Percentiles rank a stretch among this genome's conserved stretches.
These are phyloP conservation scores for Lethocerus indicus DNA, from an alignment of 1,140 invertebrate species.

Conservation along the genomic window DNA sequence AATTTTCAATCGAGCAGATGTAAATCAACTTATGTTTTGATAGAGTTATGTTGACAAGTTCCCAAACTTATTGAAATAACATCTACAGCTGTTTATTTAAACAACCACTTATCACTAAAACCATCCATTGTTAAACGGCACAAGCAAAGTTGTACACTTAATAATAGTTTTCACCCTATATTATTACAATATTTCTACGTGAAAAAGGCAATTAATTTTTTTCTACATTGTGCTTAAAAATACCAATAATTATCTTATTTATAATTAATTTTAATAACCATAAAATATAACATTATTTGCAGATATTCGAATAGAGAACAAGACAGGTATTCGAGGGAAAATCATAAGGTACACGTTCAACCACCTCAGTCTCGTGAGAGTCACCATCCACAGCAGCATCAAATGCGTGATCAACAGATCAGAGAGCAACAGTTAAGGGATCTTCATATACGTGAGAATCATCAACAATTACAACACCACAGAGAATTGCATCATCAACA, in stretches of 20 bases:
- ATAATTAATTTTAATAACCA: background rate
- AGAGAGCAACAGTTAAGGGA: constrained; percentile 7
- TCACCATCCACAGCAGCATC: constrained; percentile 1
- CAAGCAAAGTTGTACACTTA: background rate
- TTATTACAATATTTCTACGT: too few species aligned
- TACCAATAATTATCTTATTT: background rate
- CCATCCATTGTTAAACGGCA: background rate
- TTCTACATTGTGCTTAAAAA: too few species aligned
- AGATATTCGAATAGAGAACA: constrained; percentile 15
- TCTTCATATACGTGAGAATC: constrained; percentile 14
- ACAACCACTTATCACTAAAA: too few species aligned
- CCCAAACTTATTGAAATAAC: too few species aligned
- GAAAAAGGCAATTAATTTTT: too few species aligned
- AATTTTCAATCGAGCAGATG: too few species aligned
- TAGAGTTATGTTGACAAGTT: too few species aligned
- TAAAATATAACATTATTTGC: constrained; percentile 1
- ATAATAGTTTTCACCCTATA: background rate
- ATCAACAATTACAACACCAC: constrained; percentile 13
- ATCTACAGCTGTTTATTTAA: too few species aligned
- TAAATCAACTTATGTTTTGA: too few species aligned
- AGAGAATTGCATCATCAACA: constrained; percentile 12
- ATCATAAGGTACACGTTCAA: constrained; percentile 2
- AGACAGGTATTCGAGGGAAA: constrained; percentile 17
- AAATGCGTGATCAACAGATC: constrained; percentile 4
- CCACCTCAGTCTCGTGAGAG: constrained; percentile 3